These are phyloP conservation scores for Molorchus minor DNA, from an alignment of 2,888 invertebrate genomes.

Conservation along the genomic window DNA sequence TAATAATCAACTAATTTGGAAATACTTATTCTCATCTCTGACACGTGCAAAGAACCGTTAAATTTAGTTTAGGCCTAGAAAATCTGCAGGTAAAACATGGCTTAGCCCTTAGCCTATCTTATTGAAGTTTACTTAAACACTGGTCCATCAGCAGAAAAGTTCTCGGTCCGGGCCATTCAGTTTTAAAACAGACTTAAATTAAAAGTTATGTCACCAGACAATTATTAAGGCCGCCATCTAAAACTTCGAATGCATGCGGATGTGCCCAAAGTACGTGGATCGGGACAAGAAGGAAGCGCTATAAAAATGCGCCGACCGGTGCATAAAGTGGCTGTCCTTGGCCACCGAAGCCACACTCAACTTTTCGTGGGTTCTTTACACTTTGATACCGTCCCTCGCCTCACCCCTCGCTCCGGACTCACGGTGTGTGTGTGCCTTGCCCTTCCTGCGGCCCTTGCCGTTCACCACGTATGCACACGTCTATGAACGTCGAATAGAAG, in stretches of 20 bases:
- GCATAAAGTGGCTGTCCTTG: constrained; percentile 41
- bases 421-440: constrained; percentile 34
- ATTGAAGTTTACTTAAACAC: no score
- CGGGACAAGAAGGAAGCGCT: constrained; percentile 49
- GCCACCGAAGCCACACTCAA: constrained; percentile 37
- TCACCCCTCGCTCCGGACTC: constrained; percentile 15
- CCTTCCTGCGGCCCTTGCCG: constrained; percentile 58
- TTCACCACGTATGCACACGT: constrained; percentile 50
- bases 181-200: no score
- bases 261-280: constrained; percentile 17
- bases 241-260: constrained; percentile 8
- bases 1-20: no score
- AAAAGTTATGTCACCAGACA: no score
- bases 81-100: no score
- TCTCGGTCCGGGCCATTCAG: no score
- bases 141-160: no score
- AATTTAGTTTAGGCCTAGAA: no score
- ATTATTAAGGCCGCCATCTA: neutral
- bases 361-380: constrained; percentile 44
- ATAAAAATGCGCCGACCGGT: constrained; percentile 54
- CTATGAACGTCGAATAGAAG: neutral
- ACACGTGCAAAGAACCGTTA: no score
- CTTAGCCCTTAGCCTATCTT: no score
- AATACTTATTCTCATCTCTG: no score
- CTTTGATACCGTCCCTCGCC: constrained; percentile 34